These are phyloP conservation scores for Drosophila flavopinicola DNA, from an alignment of 2,888 invertebrate species.

Conservation along the genomic window DNA sequence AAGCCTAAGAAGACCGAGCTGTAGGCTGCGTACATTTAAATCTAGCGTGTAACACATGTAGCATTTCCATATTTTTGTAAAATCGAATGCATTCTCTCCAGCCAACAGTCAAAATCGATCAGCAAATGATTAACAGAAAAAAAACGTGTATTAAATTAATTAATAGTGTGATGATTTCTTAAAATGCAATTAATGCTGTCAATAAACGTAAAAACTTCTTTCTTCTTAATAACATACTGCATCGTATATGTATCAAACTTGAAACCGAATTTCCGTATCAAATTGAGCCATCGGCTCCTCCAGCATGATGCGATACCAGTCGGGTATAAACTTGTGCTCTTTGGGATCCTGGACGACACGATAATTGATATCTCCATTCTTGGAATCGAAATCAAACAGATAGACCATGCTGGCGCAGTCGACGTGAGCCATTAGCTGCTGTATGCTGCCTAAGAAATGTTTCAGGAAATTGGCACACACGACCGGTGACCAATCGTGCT, in stretches of 20 bases:
- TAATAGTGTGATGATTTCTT: conserved; percentile 54
- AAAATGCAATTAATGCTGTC: conserved; percentile 51
- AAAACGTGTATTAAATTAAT: conserved; percentile 69
- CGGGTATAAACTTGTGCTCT: conserved; percentile 51
- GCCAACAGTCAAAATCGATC: conserved; percentile 36
- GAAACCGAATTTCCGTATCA: background rate
- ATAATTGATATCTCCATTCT: conserved; percentile 24
- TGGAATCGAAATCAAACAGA: conserved; percentile 39
- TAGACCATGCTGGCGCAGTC: conserved; percentile 49
- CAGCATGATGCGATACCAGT: conserved; percentile 55
- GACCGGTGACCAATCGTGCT: conserved; percentile 34
- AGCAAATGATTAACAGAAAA: conserved; percentile 29
- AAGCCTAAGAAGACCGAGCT: conserved; percentile 85
- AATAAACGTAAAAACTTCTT: conserved; percentile 41
- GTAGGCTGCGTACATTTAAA: conserved; percentile 56
- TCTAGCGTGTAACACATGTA: conserved; percentile 54
- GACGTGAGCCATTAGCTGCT: conserved; percentile 10
- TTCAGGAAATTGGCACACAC: conserved; percentile 47
- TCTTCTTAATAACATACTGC: conserved; percentile 15
- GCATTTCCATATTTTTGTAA: conserved; percentile 81
- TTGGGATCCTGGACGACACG: conserved; percentile 17
- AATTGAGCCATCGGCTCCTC: conserved; percentile 21
- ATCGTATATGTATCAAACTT: background rate
- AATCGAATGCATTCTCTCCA: conserved; percentile 77
- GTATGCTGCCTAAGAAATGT: conserved; percentile 25